Base-by-base conservation (phyloP, 2,113 vertebrate genomes). In the Passerina amoena region DNA sequence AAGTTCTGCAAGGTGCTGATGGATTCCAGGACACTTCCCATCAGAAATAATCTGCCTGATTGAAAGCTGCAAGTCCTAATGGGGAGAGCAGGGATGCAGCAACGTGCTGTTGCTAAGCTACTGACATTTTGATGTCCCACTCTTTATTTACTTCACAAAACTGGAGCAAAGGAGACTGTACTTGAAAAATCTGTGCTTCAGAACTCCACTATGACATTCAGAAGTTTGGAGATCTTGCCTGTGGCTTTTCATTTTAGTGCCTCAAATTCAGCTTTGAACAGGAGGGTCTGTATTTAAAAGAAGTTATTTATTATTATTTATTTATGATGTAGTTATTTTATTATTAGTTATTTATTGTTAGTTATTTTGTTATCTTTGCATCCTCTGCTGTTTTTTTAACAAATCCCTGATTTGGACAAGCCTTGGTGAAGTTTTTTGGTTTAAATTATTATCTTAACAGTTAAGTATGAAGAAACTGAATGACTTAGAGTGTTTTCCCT, bases 41-140 rank as follows among this genome's bases (percentile, higher is more conserved):
- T 47, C 35, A 82, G 57, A 51, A 79, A 88, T 88, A 14, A 75
- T 42, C 64, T 71, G 48, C 75, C 87, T 92, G 89, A 95, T 63
- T 87, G 80, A 92, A 83, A 91, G 80, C 65, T 86, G 33, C 56
- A 50, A 9, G 19, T 50, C 53, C 28, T 87, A 63, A 69, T 82
- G 70, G 78, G 42, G 31, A 78, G 45, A 64, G 33, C 79, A 35
- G 47, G 63, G 53, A 38, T 56, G 25, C n/a, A 70, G 9, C 50
- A 64, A 30, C 5, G 13, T 92, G 81, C 81, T 94, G 92, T 95
- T 97, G 91, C 93, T 96, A 92, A 92, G 80, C 69, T 92, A 93
- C 93, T 3, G 1, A 47, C 21, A 31, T 80, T 96, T 84, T 82
- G 63, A 81, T 80, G 82, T 61, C 50, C 40, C 0, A 0, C 35